These are phyloP conservation scores for Eudyptes chrysolophus DNA, from an alignment of 2,113 vertebrate genomes.

Conservation along the genomic window DNA sequence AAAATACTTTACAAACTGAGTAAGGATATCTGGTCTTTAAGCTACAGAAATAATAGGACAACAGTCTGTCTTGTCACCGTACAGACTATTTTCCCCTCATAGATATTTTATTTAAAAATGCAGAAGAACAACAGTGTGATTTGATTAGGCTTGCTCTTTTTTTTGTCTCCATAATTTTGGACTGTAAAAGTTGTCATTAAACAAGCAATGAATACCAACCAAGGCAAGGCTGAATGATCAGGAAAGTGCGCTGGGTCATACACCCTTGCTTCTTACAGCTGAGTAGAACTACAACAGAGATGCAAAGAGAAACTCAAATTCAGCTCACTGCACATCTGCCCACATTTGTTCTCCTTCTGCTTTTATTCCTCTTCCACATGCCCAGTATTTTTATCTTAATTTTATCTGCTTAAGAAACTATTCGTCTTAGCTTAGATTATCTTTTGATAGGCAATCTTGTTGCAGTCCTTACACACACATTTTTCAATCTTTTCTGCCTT, in stretches of 20 bases:
- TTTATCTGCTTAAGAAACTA: neutral
- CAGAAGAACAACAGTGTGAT: neutral
- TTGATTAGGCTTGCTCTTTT: neutral
- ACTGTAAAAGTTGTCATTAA: neutral
- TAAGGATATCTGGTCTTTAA: neutral
- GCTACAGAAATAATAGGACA: neutral
- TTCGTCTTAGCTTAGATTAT: neutral
- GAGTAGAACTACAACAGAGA: neutral
- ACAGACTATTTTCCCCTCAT: neutral
- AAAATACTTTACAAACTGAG: neutral
- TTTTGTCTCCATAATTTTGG: neutral
- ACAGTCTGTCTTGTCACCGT: neutral
- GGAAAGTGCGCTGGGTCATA: neutral
- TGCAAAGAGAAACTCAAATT: neutral
- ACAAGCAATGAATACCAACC: neutral
- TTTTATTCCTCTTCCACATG: neutral
- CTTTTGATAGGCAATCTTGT: neutral
- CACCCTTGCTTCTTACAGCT: neutral
- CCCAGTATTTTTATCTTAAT: neutral
- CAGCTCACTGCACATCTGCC: neutral
- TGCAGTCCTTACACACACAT: neutral
- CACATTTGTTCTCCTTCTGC: neutral
- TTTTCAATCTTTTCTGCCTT: neutral
- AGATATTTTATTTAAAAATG: neutral
- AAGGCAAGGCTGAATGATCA: neutral